Percentiles rank a stretch among this genome's conserved stretches.
Evolutionary conservation across 2,888 invertebrate species (phyloP).

Genomic region (Silvanus unidentatus): DNA sequence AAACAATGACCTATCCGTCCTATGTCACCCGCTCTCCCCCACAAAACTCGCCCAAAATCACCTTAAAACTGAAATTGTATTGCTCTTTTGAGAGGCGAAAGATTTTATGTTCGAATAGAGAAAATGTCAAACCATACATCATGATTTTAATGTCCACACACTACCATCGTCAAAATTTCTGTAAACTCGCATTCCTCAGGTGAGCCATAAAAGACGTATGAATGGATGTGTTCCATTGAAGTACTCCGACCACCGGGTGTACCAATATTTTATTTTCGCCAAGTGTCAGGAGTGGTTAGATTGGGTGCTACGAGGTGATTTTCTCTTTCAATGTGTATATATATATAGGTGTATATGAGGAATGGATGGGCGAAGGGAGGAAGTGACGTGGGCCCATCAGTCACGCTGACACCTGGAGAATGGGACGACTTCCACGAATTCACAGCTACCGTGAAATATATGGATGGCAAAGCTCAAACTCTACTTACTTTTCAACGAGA

Average conservation of each 20-base stretch:
- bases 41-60: no score
- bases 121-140: no score
- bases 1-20: no score
- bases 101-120: no score
- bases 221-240: slow-evolving; percentile 6
- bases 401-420: slow-evolving; percentile 45
- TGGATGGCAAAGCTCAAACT: slow-evolving; percentile 1
- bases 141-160: no score
- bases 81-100: no score
- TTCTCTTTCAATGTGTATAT: background rate
- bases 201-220: slow-evolving; percentile 15
- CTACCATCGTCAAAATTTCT: background rate
- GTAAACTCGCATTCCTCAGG: slow-evolving; percentile 20
- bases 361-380: slow-evolving; percentile 25
- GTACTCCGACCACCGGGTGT: slow-evolving; percentile 6
- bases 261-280: slow-evolving; percentile 19
- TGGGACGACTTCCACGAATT: slow-evolving; percentile 44
- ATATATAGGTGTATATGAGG: background rate
- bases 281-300: slow-evolving; percentile 20
- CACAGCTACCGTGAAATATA: slow-evolving; percentile 37
- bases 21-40: background rate
- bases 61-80: no score
- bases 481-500: background rate
- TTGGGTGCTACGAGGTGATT: slow-evolving; percentile 3
- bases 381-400: slow-evolving; percentile 42